These are phyloP conservation scores for Euglossa dilemma DNA, from an alignment of 1,140 invertebrate genomes.

Conservation along the genomic window DNA sequence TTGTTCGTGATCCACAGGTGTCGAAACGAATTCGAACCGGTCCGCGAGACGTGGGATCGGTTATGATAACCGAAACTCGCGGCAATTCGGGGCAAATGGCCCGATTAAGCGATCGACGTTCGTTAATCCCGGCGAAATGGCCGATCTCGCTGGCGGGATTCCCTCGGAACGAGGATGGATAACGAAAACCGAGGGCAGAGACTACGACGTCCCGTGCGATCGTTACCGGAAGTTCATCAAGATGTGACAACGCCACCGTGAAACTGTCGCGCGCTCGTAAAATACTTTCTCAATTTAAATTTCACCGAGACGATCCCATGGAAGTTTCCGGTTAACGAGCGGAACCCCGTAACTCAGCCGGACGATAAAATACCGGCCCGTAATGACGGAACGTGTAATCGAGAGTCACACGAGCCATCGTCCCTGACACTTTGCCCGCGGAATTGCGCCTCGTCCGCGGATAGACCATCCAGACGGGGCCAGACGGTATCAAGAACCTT, in stretches of 20 bases:
- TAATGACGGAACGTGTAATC: conserved; percentile 78
- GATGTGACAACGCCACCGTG: conserved; percentile 82
- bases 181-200: conserved; percentile 35
- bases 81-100: conserved; percentile 51
- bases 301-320: conserved; percentile 76
- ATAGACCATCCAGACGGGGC: conserved; percentile 14
- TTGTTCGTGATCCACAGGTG: conserved; percentile 34
- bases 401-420: conserved; percentile 73
- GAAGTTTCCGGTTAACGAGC: conserved; percentile 81
- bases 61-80: conserved; percentile 39
- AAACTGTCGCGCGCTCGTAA: conserved; percentile 81
- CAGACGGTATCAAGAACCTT: conserved; percentile 28
- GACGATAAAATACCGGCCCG: conserved; percentile 77
- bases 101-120: conserved; percentile 54
- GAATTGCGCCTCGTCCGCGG: conserved; percentile 39
- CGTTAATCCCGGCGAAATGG: conserved; percentile 68
- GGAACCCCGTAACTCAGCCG: conserved; percentile 77
- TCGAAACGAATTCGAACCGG: background rate
- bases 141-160: conserved; percentile 56
- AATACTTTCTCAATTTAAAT: conserved; percentile 84
- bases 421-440: conserved; percentile 49
- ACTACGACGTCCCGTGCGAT: conserved; percentile 72
- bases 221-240: conserved; percentile 83
- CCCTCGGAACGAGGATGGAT: conserved; percentile 60
- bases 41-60: background rate